A percentile compares a stretch with the other conserved stretches of the same genome.
Evolutionary conservation across 2,888 invertebrate species (phyloP).

Genomic region (Ariolimax columbianus): DNA sequence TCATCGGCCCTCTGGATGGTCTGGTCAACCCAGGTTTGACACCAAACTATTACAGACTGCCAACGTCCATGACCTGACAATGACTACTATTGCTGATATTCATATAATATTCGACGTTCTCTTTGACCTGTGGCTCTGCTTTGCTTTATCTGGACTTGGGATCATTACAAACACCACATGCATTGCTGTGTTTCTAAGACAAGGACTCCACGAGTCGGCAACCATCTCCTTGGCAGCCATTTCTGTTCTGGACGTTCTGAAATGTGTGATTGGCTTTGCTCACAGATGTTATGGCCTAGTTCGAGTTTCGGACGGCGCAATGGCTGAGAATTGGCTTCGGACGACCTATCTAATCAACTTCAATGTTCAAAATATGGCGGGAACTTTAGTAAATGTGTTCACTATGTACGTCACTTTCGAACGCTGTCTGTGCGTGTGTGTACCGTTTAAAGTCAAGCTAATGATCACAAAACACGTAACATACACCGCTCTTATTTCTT

Average conservation of each 20-base stretch:
- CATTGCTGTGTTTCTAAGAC: constrained; percentile 15
- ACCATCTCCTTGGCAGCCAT: constrained; percentile 18
- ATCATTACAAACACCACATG: constrained; percentile 2
- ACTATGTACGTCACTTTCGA: constrained; percentile 33
- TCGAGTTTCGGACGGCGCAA: neutral
- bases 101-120: neutral
- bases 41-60: too few relatives aligned
- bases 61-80: neutral
- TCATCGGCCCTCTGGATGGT: too few relatives aligned
- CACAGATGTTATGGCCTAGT: neutral
- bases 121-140: constrained; percentile 7
- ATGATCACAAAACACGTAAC: constrained; percentile 15
- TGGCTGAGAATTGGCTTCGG: constrained; percentile 10
- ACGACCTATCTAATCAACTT: neutral
- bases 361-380: neutral
- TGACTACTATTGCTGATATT: neutral
- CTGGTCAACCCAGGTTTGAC: too few relatives aligned
- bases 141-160: neutral
- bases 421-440: constrained; percentile 15
- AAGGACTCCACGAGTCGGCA: constrained; percentile 16
- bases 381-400: neutral
- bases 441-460: constrained; percentile 20
- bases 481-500: neutral
- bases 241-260: constrained; percentile 8
- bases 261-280: neutral